A percentile compares a stretch with the other conserved stretches of the same genome.
These are phyloP conservation scores for Melospiza melodia DNA, from an alignment of 2,113 vertebrate species.

Conservation along the genomic window DNA sequence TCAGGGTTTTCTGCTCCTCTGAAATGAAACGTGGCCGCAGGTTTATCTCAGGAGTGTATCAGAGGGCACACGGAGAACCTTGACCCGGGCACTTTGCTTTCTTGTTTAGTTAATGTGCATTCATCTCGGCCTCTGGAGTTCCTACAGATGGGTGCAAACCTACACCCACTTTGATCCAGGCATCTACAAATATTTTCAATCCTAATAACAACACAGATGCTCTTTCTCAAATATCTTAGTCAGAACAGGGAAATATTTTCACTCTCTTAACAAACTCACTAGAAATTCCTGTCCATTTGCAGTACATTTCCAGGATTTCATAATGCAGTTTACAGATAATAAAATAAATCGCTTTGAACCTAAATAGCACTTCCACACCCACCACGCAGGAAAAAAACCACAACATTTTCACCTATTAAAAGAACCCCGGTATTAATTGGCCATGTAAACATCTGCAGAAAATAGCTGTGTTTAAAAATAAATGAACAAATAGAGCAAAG, in stretches of 20 bases:
- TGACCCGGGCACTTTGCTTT: background rate
- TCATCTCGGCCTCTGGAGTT: background rate
- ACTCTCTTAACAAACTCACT: background rate
- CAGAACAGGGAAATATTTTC: background rate
- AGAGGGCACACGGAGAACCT: background rate
- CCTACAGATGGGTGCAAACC: background rate
- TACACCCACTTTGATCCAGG: background rate
- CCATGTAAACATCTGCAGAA: background rate
- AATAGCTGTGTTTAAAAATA: background rate
- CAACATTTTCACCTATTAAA: background rate
- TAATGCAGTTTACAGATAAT: background rate
- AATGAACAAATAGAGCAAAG: background rate
- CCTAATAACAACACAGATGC: background rate
- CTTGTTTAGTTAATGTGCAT: background rate
- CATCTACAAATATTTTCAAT: conserved; percentile 1
- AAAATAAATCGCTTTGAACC: background rate
- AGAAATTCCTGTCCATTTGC: background rate
- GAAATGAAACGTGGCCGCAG: background rate
- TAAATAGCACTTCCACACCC: background rate
- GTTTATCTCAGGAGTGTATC: background rate
- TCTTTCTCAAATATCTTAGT: background rate
- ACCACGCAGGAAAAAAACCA: background rate
- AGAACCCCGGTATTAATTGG: background rate
- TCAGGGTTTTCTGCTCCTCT: background rate
- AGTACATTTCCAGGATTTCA: background rate